A percentile compares a stretch with the other conserved stretches of the same genome.
These are phyloP conservation scores for Harpagoxenus sublaevis DNA, from an alignment of 2,888 invertebrate genomes.

Conservation along the genomic window DNA sequence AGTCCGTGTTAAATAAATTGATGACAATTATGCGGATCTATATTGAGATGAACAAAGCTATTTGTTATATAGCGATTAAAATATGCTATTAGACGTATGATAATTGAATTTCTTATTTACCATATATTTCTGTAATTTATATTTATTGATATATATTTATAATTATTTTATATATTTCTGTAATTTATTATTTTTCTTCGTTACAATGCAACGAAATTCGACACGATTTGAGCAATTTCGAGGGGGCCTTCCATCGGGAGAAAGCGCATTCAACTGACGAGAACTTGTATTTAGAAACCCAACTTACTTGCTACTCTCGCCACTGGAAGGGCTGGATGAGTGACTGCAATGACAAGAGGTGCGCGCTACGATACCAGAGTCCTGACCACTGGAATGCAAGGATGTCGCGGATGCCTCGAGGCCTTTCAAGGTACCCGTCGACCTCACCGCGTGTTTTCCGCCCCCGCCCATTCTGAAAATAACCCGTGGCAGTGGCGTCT, in stretches of 20 bases:
- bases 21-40: background rate
- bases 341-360: conserved; percentile 90
- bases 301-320: conserved; percentile 91
- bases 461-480: conserved; percentile 71
- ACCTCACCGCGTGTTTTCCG: conserved; percentile 72
- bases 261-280: background rate
- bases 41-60: background rate
- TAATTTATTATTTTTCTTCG: background rate
- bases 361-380: conserved; percentile 91
- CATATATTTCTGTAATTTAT: background rate
- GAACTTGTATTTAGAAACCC: conserved; percentile 19
- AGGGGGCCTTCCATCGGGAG: background rate
- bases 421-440: conserved; percentile 81
- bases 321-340: conserved; percentile 90
- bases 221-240: background rate
- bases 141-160: conserved; percentile 6
- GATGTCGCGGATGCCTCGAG: conserved; percentile 93
- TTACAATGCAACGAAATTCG: background rate
- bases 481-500: conserved; percentile 62
- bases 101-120: background rate
- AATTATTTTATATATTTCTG: background rate
- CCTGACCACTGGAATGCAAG: conserved; percentile 93
- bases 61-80: background rate
- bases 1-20: background rate
- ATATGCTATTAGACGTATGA: background rate